phyloP scores from a whole-genome alignment of 2,888 invertebrate genomes.

The Cosmia trapezina region DNA sequence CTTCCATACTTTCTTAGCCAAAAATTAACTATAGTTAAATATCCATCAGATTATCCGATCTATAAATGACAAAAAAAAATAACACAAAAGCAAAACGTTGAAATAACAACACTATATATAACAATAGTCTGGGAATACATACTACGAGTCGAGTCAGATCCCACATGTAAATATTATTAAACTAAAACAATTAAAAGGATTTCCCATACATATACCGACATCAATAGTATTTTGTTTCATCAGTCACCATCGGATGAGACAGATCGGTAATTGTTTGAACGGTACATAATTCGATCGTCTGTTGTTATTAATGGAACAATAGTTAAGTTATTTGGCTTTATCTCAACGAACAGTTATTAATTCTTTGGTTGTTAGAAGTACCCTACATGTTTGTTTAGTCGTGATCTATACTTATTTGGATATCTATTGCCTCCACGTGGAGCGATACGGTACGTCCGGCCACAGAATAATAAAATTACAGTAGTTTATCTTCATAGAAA shows the following conservation, averaged over 20 bases:
- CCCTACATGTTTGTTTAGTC: not conserved
- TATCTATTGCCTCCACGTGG: conserved; percentile 10
- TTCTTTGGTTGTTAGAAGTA: conserved; percentile 20
- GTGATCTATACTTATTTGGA: not conserved
- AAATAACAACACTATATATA: conserved; percentile 16
- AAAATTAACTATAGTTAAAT: too few relatives aligned
- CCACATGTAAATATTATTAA: conserved; percentile 27
- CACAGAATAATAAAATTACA: too few relatives aligned
- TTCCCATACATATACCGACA: conserved; percentile 32
- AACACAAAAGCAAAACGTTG: not conserved
- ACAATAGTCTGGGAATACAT: conserved; percentile 7
- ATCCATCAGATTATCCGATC: too few relatives aligned
- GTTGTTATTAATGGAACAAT: conserved; percentile 57
- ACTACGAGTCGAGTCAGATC: not conserved
- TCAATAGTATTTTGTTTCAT: conserved; percentile 50
- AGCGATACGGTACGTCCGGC: not conserved
- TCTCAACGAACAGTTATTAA: conserved; percentile 21
- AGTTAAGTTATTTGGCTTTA: conserved; percentile 35
- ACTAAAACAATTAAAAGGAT: conserved; percentile 44
- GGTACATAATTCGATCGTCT: conserved; percentile 47
- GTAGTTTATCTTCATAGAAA: too few relatives aligned
- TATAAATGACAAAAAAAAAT: not conserved
- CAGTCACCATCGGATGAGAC: conserved; percentile 35
- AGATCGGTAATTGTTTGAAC: conserved; percentile 51
- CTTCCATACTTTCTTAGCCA: too few relatives aligned